Conservation (phyloP, 2,888 invertebrate genomes). For the Chymomyza procnemis region DNA sequence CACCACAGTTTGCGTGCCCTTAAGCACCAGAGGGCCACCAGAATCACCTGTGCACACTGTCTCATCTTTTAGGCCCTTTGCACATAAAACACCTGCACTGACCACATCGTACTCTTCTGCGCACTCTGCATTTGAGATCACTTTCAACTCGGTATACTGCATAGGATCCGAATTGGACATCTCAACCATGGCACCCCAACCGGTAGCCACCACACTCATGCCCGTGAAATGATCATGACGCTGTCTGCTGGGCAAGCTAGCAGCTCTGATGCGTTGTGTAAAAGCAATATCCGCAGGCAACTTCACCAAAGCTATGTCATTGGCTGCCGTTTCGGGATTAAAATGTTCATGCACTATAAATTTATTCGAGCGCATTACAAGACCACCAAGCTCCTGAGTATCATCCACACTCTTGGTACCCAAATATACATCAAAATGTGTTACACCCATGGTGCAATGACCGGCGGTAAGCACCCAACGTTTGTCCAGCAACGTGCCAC, state of each 20-base stretch:
- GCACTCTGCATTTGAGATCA: constrained; percentile 75
- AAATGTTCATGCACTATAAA: constrained; percentile 76
- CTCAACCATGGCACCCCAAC: constrained; percentile 75
- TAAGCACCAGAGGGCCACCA: constrained; percentile 76
- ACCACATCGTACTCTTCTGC: constrained; percentile 74
- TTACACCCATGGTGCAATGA: constrained; percentile 76
- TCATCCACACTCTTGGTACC: constrained; percentile 74
- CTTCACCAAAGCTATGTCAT: constrained; percentile 77
- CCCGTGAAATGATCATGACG: constrained; percentile 61
- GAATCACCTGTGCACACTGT: constrained; percentile 78
- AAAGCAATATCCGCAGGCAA: constrained; percentile 68
- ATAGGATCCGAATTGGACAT: constrained; percentile 70
- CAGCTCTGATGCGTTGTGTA: constrained; percentile 73
- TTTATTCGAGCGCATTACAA: constrained; percentile 70
- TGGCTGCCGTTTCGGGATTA: constrained; percentile 70
- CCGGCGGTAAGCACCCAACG: constrained; percentile 78
- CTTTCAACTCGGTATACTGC: constrained; percentile 76
- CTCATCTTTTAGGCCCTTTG: constrained; percentile 74
- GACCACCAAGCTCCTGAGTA: constrained; percentile 60
- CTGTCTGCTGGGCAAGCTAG: constrained; percentile 58
- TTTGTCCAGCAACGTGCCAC: constrained; percentile 75
- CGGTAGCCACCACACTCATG: constrained; percentile 74
- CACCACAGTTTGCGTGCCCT: constrained; percentile 69
- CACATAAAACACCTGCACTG: constrained; percentile 74
- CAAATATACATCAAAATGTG: constrained; percentile 76